These are phyloP conservation scores for Metridium senile DNA, from an alignment of 92 coral and sea anemone genomes.

Conservation along the genomic window DNA sequence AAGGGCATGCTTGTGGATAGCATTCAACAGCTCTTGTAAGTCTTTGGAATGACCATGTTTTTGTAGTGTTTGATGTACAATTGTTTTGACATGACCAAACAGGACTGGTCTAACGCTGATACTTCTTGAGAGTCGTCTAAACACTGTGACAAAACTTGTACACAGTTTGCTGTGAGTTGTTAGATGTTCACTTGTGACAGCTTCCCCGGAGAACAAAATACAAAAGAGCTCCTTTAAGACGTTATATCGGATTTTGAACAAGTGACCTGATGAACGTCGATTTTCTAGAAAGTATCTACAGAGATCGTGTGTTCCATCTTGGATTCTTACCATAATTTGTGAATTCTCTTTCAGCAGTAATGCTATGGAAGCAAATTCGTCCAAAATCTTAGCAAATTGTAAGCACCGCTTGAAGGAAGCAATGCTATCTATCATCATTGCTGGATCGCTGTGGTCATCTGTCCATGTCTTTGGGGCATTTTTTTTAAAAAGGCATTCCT, in stretches of 20 bases:
- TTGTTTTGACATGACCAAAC: slow-evolving; percentile 6
- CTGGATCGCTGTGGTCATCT: no score
- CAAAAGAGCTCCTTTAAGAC: slow-evolving; percentile 9
- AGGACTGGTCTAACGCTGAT: slow-evolving; percentile 10
- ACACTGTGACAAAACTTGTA: slow-evolving; percentile 5
- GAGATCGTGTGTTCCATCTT: no score
- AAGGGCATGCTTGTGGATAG: slow-evolving; percentile 25
- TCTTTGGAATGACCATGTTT: not conserved
- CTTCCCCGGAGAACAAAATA: slow-evolving; percentile 11
- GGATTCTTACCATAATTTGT: no score
- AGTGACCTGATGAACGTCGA: not conserved
- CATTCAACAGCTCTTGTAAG: not conserved
- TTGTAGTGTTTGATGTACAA: slow-evolving; percentile 6
- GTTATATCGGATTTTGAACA: slow-evolving; percentile 20
- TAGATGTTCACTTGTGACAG: not conserved
- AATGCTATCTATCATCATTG: no score
- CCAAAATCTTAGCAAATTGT: no score
- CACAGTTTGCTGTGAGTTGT: not conserved
- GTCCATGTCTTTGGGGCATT: no score
- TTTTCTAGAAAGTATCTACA: no score
- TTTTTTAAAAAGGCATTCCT: no score
- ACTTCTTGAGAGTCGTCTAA: slow-evolving; percentile 29
- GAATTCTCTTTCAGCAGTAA: no score
- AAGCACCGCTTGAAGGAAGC: no score
- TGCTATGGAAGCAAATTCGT: no score